phyloP scores from a whole-genome alignment of 2,797 vertebrate species.

The Acanthurus lineatus region DNA sequence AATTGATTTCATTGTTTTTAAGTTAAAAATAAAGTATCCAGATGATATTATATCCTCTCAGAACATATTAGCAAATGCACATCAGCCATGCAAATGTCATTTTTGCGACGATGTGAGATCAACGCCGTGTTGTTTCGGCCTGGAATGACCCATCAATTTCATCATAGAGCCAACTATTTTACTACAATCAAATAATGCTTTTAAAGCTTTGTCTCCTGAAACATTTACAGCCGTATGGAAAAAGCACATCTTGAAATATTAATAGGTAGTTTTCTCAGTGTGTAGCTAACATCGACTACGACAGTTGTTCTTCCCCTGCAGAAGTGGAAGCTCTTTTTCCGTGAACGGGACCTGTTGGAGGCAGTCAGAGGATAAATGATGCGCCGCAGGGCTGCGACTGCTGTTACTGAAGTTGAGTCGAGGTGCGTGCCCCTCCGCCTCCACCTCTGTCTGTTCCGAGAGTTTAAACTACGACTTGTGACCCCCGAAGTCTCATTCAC shows the following conservation, averaged over 20 bases:
- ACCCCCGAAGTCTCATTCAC: not conserved
- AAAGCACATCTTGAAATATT: not conserved
- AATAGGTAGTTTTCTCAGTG: not conserved
- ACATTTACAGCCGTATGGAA: not conserved
- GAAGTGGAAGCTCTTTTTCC: not conserved
- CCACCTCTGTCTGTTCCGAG: slow-evolving; percentile 34
- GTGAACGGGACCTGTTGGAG: slow-evolving; percentile 12
- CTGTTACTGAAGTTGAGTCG: slow-evolving; percentile 16
- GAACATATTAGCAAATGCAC: no score
- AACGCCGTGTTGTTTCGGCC: no score
- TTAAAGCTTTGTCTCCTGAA: not conserved
- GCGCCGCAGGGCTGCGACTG: slow-evolving; percentile 21
- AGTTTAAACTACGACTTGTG: slow-evolving; percentile 32
- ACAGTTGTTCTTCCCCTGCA: slow-evolving; percentile 14
- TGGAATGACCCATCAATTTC: not conserved
- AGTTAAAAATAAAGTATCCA: no score
- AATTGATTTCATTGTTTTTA: no score
- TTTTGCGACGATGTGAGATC: no score
- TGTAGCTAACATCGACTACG: not conserved
- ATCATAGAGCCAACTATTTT: not conserved
- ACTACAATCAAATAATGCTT: not conserved
- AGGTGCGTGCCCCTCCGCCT: slow-evolving; percentile 31
- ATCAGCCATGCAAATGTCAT: no score
- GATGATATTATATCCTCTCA: no score
- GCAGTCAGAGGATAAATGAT: slow-evolving; percentile 41